Base-by-base conservation (phyloP, 2,113 vertebrate species). In the Phasianus colchicus region DNA sequence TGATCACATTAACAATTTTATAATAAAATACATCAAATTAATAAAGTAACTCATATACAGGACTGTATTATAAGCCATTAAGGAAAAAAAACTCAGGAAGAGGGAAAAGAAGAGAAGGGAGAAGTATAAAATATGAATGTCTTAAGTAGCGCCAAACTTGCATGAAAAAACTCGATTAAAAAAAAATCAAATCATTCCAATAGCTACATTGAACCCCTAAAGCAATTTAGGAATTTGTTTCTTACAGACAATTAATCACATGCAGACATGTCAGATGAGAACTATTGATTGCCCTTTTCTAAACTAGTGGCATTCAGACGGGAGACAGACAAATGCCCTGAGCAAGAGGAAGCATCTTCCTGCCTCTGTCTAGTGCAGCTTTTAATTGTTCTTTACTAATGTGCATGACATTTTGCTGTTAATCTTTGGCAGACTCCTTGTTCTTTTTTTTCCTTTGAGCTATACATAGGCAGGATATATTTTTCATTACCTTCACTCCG, bases 211-310 rank as follows among this genome's bases (percentile, higher is more conserved):
- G 96, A 98, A 97, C 97, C 97, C 97, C 97, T 98, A 96, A 97
- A 98, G 98, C 98, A 98, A 98, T 97, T 96, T 94, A 97, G 97
- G 97, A 98, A 98, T 98, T 97, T 98, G 97, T 96, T 98, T 97
- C 98, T 97, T 96, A 96, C 97, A 97, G 97, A 98, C 98, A 98
- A 98, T 98, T 98, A 98, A 98, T 98, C 98, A 98, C 98, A 98
- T 97, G 97, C 98, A 98, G 98, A 97, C 97, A 97, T 98, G 97
- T 97, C 97, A 98, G 98, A 98, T 98, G 98, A 98, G 97, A 98
- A 98, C 98, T 98, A 99, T 99, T 98, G 98, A 99, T 98, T 98
- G 98, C 98, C 98, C 98, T 98, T 99, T 99, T 98, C 98, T 97
- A 98, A 97, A 98, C 97, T 97, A 96, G 97, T 98, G 97, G 98